phyloP scores from a whole-genome alignment of 2,113 vertebrate species.

The Plestiodon gilberti region DNA sequence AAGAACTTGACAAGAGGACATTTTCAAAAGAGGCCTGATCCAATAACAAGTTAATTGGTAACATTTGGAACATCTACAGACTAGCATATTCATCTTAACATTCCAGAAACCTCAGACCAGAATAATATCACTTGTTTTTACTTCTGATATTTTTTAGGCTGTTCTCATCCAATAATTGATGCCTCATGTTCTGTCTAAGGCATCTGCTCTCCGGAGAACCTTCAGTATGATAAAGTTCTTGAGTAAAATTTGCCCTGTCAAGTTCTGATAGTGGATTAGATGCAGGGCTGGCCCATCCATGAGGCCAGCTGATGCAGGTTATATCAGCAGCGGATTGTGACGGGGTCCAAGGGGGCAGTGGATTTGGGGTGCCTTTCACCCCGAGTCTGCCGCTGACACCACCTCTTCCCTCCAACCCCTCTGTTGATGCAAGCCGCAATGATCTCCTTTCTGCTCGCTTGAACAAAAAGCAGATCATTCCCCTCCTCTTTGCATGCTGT shows the following conservation, averaged over 20 bases:
- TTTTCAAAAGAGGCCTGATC: not conserved
- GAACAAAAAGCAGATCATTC: too few species aligned
- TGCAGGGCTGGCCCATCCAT: too few species aligned
- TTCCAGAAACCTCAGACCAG: not conserved
- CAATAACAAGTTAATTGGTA: not conserved
- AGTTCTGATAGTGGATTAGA: slow-evolving; percentile 6
- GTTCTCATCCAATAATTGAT: slow-evolving; percentile 27
- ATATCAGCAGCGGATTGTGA: too few species aligned
- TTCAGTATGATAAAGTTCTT: not conserved
- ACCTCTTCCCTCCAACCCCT: too few species aligned
- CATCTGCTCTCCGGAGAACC: not conserved
- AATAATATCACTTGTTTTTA: not conserved
- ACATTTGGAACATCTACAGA: not conserved
- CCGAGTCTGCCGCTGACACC: too few species aligned
- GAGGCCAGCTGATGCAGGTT: too few species aligned
- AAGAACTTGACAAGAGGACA: not conserved
- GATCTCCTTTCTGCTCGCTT: too few species aligned
- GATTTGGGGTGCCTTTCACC: too few species aligned
- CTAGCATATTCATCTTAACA: slow-evolving; percentile 4
- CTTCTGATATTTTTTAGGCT: not conserved
- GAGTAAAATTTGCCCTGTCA: slow-evolving; percentile 7
- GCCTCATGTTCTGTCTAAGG: not conserved
- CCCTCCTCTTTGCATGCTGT: too few species aligned
- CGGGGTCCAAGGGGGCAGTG: too few species aligned
- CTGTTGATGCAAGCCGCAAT: too few species aligned